Evolutionary conservation across 1,140 invertebrate genomes (phyloP).

Genomic region (Zaprionus ornatus): DNA sequence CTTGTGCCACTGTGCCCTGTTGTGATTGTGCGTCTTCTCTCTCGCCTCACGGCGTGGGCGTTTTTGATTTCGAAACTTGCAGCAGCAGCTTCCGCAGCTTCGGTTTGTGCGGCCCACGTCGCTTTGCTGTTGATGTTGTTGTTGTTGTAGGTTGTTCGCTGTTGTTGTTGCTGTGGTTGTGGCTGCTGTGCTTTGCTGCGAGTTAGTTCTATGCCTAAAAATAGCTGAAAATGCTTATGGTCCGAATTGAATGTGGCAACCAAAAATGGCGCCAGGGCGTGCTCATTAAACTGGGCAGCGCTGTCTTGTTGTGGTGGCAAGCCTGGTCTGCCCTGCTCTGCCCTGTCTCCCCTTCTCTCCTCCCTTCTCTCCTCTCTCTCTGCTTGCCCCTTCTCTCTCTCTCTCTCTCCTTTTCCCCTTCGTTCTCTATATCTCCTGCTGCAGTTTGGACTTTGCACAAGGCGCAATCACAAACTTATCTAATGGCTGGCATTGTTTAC

Average conservation of each 20-base stretch:
- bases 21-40: slow-evolving; percentile 18
- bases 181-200: slow-evolving; percentile 14
- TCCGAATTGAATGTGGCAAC: slow-evolving; percentile 39
- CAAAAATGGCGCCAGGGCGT: slow-evolving; percentile 80
- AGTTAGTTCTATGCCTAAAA: slow-evolving; percentile 73
- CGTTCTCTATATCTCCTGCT: neutral
- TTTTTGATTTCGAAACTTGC: slow-evolving; percentile 62
- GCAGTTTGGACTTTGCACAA: slow-evolving; percentile 43
- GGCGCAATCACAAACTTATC: slow-evolving; percentile 61
- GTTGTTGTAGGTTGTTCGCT: slow-evolving; percentile 33
- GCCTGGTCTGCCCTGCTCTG: neutral
- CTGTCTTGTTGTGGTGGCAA: slow-evolving; percentile 14
- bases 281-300: slow-evolving; percentile 65
- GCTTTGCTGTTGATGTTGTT: slow-evolving; percentile 24
- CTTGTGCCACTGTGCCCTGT: neutral
- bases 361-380: neutral
- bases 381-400: slow-evolving; percentile 17
- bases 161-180: slow-evolving; percentile 38
- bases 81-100: slow-evolving; percentile 53
- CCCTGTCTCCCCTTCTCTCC: neutral
- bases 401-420: neutral
- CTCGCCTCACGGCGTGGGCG: slow-evolving; percentile 61
- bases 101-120: slow-evolving; percentile 26
- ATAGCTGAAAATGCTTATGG: slow-evolving; percentile 58
- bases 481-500: slow-evolving; percentile 64